Evolutionary conservation across 2,888 invertebrate genomes (phyloP).

Genomic region (Tricholauxania praeusta): DNA sequence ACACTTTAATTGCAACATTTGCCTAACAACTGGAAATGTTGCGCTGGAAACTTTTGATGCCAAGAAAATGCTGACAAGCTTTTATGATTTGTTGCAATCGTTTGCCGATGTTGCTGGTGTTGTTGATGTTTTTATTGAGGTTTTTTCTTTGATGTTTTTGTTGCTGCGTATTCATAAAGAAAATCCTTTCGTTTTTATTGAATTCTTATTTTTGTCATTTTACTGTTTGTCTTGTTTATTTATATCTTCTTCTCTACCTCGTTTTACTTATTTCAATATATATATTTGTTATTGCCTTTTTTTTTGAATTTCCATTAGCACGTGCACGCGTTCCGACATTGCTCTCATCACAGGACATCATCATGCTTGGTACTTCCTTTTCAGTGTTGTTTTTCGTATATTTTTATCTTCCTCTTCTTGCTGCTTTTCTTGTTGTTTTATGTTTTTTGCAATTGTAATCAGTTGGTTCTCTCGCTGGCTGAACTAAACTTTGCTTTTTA

Average conservation of each 20-base stretch:
- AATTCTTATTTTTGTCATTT: slow-evolving; percentile 3
- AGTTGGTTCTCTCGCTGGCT: slow-evolving; percentile 6
- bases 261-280: slow-evolving; percentile 5
- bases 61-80: neutral
- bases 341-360: slow-evolving; percentile 12
- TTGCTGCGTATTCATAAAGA: neutral
- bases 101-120: slow-evolving; percentile 20
- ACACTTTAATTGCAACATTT: slow-evolving; percentile 18
- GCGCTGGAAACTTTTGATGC: slow-evolving; percentile 45
- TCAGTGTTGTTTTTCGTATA: neutral
- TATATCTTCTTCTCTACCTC: neutral
- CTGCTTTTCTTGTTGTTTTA: neutral
- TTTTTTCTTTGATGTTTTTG: neutral
- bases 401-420: neutral
- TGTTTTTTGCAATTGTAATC: slow-evolving; percentile 10
- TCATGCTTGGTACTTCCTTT: slow-evolving; percentile 2
- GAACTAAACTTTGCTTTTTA: neutral
- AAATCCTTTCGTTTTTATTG: neutral
- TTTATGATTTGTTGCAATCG: slow-evolving; percentile 22
- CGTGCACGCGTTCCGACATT: slow-evolving; percentile 42
- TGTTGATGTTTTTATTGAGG: neutral
- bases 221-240: neutral
- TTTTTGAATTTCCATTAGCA: slow-evolving; percentile 47
- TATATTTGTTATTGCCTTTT: slow-evolving; percentile 36
- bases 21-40: slow-evolving; percentile 50